phyloP scores from a whole-genome alignment of 2,113 vertebrate species.

The Otus sunia region DNA sequence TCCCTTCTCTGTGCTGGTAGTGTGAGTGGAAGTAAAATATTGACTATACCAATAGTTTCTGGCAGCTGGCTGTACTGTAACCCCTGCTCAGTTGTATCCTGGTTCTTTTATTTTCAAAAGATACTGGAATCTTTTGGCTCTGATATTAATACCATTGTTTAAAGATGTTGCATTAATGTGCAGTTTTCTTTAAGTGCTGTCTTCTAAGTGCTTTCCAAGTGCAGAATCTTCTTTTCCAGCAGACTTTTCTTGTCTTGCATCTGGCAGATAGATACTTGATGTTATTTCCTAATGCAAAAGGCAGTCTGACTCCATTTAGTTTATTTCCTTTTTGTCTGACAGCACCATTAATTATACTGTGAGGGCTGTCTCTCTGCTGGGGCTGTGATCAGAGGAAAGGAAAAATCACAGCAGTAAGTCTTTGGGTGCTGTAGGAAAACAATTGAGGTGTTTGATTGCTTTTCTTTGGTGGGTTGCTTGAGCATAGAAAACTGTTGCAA shows the following conservation, averaged over 20 bases:
- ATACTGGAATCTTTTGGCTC: not conserved
- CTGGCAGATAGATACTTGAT: not conserved
- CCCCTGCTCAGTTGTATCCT: not conserved
- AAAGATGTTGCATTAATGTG: not conserved
- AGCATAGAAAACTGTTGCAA: not conserved
- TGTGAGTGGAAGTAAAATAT: not conserved
- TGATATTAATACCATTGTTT: not conserved
- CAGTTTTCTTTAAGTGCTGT: not conserved
- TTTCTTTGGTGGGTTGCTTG: not conserved
- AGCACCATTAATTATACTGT: not conserved
- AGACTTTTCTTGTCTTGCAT: not conserved
- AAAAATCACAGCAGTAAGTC: not conserved
- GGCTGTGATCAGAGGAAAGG: slow-evolving; percentile 14
- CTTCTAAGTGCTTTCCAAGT: not conserved
- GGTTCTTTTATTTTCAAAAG: not conserved
- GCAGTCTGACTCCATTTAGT: not conserved
- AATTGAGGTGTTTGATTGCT: not conserved
- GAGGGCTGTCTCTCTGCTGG: not conserved
- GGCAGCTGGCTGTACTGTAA: not conserved
- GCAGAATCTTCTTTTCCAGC: not conserved
- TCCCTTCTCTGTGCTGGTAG: not conserved
- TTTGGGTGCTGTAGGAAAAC: not conserved
- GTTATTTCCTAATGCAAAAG: not conserved
- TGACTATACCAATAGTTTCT: not conserved
- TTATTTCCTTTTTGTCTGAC: slow-evolving; percentile 11